Conservation (phyloP, 1,140 invertebrate genomes). For the Apis dorsata region DNA sequence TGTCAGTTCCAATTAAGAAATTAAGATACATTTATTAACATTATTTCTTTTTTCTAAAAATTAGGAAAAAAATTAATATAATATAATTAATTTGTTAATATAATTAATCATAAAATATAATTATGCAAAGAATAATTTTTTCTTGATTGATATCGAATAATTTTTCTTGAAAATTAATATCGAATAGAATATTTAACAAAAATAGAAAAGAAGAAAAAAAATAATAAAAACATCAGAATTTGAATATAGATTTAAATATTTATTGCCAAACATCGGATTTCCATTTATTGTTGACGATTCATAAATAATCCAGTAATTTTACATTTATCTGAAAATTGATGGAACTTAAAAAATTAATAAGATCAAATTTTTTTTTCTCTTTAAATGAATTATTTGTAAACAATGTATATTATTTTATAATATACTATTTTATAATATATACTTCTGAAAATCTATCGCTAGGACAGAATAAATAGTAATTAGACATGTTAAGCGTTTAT, state of each 20-base stretch:
- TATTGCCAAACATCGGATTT: neutral
- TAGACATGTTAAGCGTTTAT: neutral
- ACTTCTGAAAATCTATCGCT: neutral
- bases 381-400: neutral
- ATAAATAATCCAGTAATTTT: neutral
- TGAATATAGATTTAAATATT: slow-evolving; percentile 2
- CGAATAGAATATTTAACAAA: slow-evolving; percentile 6
- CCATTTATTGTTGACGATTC: neutral
- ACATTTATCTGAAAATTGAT: neutral
- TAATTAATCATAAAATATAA: neutral
- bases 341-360: too few relatives aligned
- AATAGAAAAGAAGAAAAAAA: neutral
- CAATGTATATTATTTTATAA: neutral
- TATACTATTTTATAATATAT: too few relatives aligned
- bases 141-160: neutral
- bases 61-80: too few relatives aligned
- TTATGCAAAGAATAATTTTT: neutral
- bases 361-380: neutral
- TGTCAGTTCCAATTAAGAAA: too few relatives aligned
- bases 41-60: too few relatives aligned
- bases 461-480: neutral
- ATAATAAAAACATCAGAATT: neutral
- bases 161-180: too few relatives aligned
- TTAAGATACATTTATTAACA: too few relatives aligned
- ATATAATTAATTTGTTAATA: too few relatives aligned